Base-by-base conservation (phyloP, 2,797 vertebrate species). In the Amazona finschi region DNA sequence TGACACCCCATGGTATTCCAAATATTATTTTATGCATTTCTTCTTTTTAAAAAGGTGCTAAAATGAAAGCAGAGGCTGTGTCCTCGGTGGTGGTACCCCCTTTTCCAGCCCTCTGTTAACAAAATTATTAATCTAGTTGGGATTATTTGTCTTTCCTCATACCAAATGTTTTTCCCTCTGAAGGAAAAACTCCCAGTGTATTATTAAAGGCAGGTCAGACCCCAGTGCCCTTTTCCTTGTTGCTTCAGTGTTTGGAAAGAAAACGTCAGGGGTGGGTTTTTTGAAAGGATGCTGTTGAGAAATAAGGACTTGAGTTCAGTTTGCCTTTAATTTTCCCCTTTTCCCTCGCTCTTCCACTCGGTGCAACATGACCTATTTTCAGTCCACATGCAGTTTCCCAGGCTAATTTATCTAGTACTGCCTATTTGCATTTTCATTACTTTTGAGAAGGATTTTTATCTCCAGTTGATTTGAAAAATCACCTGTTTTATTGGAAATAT, bases 11-110 rank as follows among this genome's bases (percentile, higher is more conserved):
- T 79, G 93, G 85, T 91, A 96, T 76, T 95, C 86, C 92, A 96
- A 96, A 97, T 96, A 96, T 95, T 96, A 94, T 96, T 90, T 87
- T 94, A 87, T 36, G 55, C 30, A 21, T n/a, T 2, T 66, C 46
- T 57, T 22, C 14, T 10, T 58, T 82, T 21, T 25, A 11, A 76
- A 94, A 86, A 75, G 33, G 55, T 12, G 20, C 15, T 71, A 55
- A 81, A 92, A 92, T 78, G 33, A 87, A 93, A 85, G 1, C 52
- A 79, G 30, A 46, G 22, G 3, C 11, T 18, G 39, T 36, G 11
- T 80, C 39, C 46, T 80, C 82, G 24, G 72, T 91, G 49, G 61
- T 27, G 47, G 9, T 21, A 44, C 25, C 80, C 93, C 43, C 46
- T 43, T 80, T 83, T 60, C 58, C 78, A 58, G 55, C 30, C 61